phyloP scores from a whole-genome alignment of 2,113 vertebrate genomes.

The Fulmarus glacialis region DNA sequence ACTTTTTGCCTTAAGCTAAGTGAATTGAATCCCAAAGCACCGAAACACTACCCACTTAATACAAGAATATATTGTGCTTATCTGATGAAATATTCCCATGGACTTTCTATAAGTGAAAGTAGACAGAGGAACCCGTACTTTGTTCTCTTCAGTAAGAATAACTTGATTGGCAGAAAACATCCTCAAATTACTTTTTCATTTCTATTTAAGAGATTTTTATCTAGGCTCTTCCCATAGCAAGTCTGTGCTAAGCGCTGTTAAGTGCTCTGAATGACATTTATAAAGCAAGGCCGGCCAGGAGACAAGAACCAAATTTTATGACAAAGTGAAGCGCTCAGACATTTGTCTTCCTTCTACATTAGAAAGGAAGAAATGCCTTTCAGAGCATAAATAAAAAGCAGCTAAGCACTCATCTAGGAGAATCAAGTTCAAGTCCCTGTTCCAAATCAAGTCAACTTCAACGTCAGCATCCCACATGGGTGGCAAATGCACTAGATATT shows the following conservation, averaged over 20 bases:
- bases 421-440: not conserved
- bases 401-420: not conserved
- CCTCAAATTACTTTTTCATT: conserved; percentile 31
- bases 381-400: not conserved
- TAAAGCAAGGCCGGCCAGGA: conserved; percentile 11
- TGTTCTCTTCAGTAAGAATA: not conserved
- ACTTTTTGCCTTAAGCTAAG: conserved; percentile 34
- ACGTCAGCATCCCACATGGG: not conserved
- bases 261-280: conserved; percentile 28
- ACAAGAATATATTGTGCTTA: conserved; percentile 2
- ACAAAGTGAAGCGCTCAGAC: not conserved
- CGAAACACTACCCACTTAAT: conserved; percentile 20
- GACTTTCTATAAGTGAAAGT: not conserved
- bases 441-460: not conserved
- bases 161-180: conserved; percentile 7
- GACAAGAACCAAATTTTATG: conserved; percentile 25
- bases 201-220: conserved; percentile 37
- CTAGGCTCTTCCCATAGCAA: not conserved
- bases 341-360: not conserved
- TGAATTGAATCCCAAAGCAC: conserved; percentile 14
- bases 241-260: not conserved
- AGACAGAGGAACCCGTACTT: not conserved
- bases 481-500: not conserved
- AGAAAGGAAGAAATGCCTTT: not conserved
- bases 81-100: not conserved